Base-by-base conservation (phyloP, 2,888 invertebrate genomes). In the Exephanes ischioxanthus region DNA sequence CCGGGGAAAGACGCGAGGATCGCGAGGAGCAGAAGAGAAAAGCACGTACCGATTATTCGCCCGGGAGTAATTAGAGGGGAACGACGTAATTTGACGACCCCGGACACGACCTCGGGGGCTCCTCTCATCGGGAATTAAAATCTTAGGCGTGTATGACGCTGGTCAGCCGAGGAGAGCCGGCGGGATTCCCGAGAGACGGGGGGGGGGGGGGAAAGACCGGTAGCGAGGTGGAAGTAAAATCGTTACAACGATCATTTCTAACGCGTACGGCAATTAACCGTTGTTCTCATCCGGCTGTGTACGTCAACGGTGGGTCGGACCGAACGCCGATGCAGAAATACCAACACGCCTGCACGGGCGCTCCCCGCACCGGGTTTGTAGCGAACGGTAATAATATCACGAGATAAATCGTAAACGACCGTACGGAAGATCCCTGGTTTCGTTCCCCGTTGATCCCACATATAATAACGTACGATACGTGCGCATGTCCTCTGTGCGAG, bases 71-170 rank as follows among this genome's bases (percentile, higher is more conserved):
- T 90, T 88, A 26, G 45, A 16, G 73, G 79, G 55, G 66, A 80
- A 80, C 77, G 83, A 80, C 58, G 83, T 73, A 83, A 86, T 78
- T 73, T 68, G 81, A 61, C 41, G 45, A 58, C 66, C 66, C 58
- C 48, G 61, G 67, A 73, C 68, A 63, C 80, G 68, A 76, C 33
- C 71, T 66, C 41, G 66, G 66, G 72, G 67, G 61, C 73, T 45
- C 48, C 73, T 76, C 84, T 55, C 88, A 89, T 90, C 89, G 88
- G 86, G 90, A 90, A 90, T 90, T 88, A 88, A 90, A 90, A 91
- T 90, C 89, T 89, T 85, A 87, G 88, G 84, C 86, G 86, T 16
- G 45, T 90, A 88, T 86, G 80, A 78, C 68, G 55, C 66, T 75
- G 33, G 41, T 30, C 68, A 37, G 53, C 41, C 68, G 30, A 16